A percentile compares a stretch with the other conserved stretches of the same genome.
These are phyloP conservation scores for Brenthis ino DNA, from an alignment of 2,888 invertebrate genomes.

Conservation along the genomic window DNA sequence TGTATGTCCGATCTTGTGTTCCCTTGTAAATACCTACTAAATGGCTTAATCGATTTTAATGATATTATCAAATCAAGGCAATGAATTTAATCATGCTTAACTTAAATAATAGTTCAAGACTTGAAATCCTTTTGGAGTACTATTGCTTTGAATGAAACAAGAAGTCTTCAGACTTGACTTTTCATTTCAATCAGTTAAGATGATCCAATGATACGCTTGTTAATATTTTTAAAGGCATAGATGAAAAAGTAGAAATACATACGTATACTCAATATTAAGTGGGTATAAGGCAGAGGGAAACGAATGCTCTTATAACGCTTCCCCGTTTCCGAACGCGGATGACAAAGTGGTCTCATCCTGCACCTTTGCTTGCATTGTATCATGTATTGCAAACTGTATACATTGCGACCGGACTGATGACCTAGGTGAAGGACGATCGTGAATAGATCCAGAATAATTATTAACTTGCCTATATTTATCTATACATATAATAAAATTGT, in stretches of 20 bases:
- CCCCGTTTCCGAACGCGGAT: conserved; percentile 28
- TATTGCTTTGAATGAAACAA: too few species aligned
- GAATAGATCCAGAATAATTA: neutral
- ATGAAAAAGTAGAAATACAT: neutral
- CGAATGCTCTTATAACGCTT: conserved; percentile 25
- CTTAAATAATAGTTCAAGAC: too few species aligned
- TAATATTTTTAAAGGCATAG: neutral
- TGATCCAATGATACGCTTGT: neutral
- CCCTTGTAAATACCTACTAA: too few species aligned
- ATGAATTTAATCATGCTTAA: too few species aligned
- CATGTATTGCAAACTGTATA: conserved; percentile 9
- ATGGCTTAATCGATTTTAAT: too few species aligned
- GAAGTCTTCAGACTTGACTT: too few species aligned
- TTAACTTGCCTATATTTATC: neutral
- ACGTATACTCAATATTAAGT: neutral
- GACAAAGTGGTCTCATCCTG: conserved; percentile 32
- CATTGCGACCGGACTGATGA: conserved; percentile 8
- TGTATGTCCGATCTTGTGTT: too few species aligned
- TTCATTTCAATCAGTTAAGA: too few species aligned
- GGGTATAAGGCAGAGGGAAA: neutral
- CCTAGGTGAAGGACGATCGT: conserved; percentile 23
- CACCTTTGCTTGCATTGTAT: conserved; percentile 28
- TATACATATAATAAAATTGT: too few species aligned
- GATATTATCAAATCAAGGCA: too few species aligned
- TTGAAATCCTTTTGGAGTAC: too few species aligned